These are phyloP conservation scores for Herpailurus yagouaroundi DNA, from an alignment of 2,113 vertebrate genomes.

Conservation along the genomic window DNA sequence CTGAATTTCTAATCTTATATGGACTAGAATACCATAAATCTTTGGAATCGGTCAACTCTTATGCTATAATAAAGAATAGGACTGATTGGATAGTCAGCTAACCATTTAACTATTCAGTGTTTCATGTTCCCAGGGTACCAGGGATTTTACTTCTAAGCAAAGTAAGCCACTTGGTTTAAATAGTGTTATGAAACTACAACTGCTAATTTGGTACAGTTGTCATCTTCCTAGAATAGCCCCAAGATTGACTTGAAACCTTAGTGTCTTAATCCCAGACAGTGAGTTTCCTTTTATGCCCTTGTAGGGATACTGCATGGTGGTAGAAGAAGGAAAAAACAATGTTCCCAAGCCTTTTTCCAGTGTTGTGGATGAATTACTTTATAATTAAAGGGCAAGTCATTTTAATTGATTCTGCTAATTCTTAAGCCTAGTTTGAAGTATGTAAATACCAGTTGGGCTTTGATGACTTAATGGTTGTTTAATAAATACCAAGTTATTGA, in stretches of 20 bases:
- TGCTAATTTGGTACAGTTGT: conserved; percentile 73
- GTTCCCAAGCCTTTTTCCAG: background rate
- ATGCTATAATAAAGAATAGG: background rate
- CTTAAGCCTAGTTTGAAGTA: conserved; percentile 62
- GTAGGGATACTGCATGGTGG: background rate
- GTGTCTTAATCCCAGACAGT: conserved; percentile 62
- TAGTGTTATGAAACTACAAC: conserved; percentile 51
- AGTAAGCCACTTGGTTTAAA: conserved; percentile 54
- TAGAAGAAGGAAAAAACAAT: conserved; percentile 17
- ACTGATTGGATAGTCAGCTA: background rate
- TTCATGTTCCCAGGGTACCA: conserved; percentile 9
- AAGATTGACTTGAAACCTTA: conserved; percentile 61
- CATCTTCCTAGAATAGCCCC: conserved; percentile 73
- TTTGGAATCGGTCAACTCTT: background rate
- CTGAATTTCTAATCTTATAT: conserved; percentile 21
- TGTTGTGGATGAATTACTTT: conserved; percentile 16
- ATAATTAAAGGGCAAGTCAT: conserved; percentile 13
- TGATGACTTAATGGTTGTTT: conserved; percentile 61
- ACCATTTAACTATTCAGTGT: background rate
- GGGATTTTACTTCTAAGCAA: conserved; percentile 66
- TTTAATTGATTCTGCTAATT: conserved; percentile 62
- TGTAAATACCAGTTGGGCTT: conserved; percentile 59
- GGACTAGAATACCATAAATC: background rate
- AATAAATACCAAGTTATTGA: conserved; percentile 63
- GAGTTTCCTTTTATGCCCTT: conserved; percentile 58